Evolutionary conservation across 2,113 vertebrate species (phyloP).

Genomic region (Corythaixoides concolor): DNA sequence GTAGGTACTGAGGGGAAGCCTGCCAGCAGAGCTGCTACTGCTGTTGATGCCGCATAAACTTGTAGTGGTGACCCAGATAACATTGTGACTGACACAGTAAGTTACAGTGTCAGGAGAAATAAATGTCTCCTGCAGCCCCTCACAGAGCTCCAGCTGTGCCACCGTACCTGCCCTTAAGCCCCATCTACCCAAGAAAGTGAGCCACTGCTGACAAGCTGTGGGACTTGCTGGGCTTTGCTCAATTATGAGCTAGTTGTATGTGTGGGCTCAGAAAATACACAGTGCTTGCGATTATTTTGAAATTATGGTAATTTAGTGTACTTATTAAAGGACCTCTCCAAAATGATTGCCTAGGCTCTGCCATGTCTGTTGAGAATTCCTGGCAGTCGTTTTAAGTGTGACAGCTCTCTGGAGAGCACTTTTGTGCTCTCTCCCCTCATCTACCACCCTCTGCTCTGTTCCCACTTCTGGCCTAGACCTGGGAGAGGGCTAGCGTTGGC

Average conservation of each 20-base stretch:
- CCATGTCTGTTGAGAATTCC: neutral
- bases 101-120: constrained; percentile 59
- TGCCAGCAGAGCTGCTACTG: neutral
- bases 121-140: constrained; percentile 44
- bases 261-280: neutral
- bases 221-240: neutral
- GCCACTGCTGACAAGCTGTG: neutral
- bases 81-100: constrained; percentile 58
- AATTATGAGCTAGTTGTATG: neutral
- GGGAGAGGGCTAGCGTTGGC: neutral
- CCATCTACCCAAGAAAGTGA: neutral
- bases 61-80: constrained; percentile 53
- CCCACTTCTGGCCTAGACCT: neutral
- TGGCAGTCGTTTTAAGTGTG: neutral
- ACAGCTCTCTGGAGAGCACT: neutral
- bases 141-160: constrained; percentile 53
- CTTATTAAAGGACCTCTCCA: neutral
- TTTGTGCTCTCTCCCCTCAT: neutral
- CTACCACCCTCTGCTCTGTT: neutral
- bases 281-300: neutral
- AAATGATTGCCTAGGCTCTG: neutral
- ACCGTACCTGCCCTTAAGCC: constrained; percentile 39
- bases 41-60: neutral
- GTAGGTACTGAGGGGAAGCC: neutral
- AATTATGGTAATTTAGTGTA: neutral